A percentile compares a stretch with the other conserved stretches of the same genome.
These are phyloP conservation scores for Mesocentrotus franciscanus DNA, from an alignment of 53 echinoderm and acorn worm species.

Conservation along the genomic window DNA sequence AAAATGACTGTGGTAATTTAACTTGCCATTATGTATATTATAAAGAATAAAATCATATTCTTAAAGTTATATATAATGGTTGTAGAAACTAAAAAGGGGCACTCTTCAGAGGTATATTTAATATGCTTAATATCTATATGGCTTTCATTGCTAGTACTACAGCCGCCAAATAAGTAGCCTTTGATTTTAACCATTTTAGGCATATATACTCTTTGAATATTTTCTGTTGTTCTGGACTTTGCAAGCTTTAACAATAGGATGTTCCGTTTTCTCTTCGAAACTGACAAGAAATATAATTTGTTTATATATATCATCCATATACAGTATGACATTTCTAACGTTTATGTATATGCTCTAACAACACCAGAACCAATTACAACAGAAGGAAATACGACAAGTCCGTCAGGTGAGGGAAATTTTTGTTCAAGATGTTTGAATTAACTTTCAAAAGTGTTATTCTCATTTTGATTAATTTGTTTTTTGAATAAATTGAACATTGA, in stretches of 20 bases:
- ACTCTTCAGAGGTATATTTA: neutral
- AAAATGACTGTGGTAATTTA: neutral
- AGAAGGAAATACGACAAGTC: neutral
- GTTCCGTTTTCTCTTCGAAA: neutral
- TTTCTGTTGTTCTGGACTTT: neutral
- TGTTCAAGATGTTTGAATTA: constrained; percentile 3
- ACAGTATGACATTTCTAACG: neutral
- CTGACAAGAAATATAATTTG: neutral
- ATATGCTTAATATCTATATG: neutral
- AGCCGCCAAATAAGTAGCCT: neutral
- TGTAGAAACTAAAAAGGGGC: neutral
- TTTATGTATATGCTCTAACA: neutral
- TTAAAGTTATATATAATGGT: neutral
- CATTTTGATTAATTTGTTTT: neutral
- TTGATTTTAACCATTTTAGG: neutral
- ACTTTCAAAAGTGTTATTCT: neutral
- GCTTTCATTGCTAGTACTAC: neutral
- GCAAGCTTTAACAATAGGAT: neutral
- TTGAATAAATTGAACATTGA: neutral
- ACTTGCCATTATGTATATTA: neutral
- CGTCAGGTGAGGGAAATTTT: neutral
- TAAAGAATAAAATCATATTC: neutral
- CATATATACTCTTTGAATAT: neutral
- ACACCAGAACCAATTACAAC: neutral
- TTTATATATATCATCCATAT: neutral